These are phyloP conservation scores for Sphaerodactylus townsendi DNA, from an alignment of 2,113 vertebrate species.

Conservation along the genomic window DNA sequence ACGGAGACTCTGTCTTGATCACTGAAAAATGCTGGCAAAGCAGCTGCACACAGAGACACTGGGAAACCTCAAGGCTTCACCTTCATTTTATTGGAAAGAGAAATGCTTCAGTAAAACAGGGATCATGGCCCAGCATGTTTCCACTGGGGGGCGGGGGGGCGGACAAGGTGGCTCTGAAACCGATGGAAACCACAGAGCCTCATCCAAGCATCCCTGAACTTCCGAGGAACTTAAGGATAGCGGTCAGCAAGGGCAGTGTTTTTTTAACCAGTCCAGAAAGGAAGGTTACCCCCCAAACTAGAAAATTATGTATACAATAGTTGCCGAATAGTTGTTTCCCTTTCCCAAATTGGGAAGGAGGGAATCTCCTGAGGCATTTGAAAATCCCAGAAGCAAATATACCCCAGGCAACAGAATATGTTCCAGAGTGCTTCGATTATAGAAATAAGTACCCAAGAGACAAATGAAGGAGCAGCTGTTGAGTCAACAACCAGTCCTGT, in stretches of 20 bases:
- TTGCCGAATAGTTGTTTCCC: neutral
- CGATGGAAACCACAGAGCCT: neutral
- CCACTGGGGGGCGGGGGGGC: neutral
- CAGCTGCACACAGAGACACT: neutral
- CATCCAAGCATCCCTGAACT: fast-evolving
- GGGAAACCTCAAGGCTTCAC: slow-evolving; percentile 39
- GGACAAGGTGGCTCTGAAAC: slow-evolving; percentile 18
- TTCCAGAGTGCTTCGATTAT: neutral
- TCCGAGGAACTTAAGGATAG: neutral
- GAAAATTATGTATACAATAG: neutral
- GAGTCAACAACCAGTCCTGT: neutral
- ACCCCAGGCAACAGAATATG: neutral
- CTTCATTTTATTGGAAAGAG: slow-evolving; percentile 69
- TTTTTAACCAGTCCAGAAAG: slow-evolving; percentile 8
- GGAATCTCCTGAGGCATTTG: neutral
- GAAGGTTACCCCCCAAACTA: neutral
- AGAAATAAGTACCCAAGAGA: neutral
- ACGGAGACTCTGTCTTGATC: neutral
- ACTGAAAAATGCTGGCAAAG: neutral
- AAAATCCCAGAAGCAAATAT: neutral
- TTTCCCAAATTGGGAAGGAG: neutral
- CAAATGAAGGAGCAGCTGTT: neutral
- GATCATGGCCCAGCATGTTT: neutral
- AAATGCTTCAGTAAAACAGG: slow-evolving; percentile 36
- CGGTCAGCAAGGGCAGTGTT: neutral